A percentile compares a stretch with the other conserved stretches of the same genome.
These are phyloP conservation scores for Drosophila ambigua DNA, from an alignment of 1,140 invertebrate genomes.

Conservation along the genomic window DNA sequence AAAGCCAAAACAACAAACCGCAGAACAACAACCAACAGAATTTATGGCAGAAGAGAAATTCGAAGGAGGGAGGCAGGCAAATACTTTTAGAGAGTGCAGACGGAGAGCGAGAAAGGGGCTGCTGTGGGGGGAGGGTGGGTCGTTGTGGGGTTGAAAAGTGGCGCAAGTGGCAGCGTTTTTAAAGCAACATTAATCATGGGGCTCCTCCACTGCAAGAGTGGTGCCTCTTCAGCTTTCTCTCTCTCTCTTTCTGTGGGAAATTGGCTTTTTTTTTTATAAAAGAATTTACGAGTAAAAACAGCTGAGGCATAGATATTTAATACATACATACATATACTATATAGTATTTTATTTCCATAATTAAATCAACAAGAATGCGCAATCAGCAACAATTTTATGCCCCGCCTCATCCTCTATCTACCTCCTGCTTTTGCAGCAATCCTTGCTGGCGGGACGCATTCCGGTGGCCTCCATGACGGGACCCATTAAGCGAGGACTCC, in stretches of 20 bases:
- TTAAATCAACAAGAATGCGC: conserved; percentile 61
- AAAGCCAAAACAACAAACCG: conserved; percentile 65
- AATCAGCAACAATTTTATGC: conserved; percentile 60
- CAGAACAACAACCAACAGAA: conserved; percentile 54
- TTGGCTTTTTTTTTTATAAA: conserved; percentile 60
- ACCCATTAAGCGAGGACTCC: conserved; percentile 87
- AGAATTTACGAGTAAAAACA: conserved; percentile 71
- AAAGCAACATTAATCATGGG: conserved; percentile 74
- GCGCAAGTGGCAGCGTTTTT: conserved; percentile 73
- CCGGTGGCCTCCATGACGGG: conserved; percentile 83
- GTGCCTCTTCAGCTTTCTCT: conserved; percentile 8
- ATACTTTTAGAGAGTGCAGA: conserved; percentile 1
- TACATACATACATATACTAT: conserved; percentile 23
- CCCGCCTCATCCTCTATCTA: conserved; percentile 16
- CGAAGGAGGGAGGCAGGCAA: not conserved
- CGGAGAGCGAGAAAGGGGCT: not conserved
- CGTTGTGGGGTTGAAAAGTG: conserved; percentile 38
- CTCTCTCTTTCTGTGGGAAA: conserved; percentile 39
- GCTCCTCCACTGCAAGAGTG: conserved; percentile 38
- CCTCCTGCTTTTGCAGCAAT: conserved; percentile 81
- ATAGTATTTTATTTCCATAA: conserved; percentile 38
- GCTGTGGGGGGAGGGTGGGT: not conserved
- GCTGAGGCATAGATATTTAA: conserved; percentile 58
- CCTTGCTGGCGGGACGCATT: conserved; percentile 83
- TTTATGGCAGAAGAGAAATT: conserved; percentile 56